Base-by-base conservation (phyloP, 2,888 invertebrate species). In the Catocala nupta region DNA sequence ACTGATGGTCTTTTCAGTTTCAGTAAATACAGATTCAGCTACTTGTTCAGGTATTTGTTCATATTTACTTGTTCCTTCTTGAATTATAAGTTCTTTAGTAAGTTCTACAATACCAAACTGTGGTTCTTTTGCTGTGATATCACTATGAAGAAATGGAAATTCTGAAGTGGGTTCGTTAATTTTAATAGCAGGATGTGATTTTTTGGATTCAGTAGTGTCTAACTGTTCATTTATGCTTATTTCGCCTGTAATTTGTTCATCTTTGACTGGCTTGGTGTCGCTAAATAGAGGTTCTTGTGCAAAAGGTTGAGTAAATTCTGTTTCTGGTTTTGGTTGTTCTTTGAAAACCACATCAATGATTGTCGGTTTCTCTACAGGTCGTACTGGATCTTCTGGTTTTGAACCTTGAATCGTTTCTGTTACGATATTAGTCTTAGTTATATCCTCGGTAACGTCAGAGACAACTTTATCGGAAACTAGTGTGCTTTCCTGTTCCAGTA, bases 401-500 rank as follows among this genome's bases (percentile, higher is more conserved):
- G n/a, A 55, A 11, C 8, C 16, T 39, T 42, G 42, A 13, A 50
- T 33, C 59, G 51, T 16, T 0, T 60, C 25, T 54, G 63, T 57
- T 61, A 53, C 45, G 7, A 47, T 39, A 7, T 9, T 54, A 54
- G 55, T 48, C 6, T 67, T 39, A 43, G 51, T 48, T 36, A 48
- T 4, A 54, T 65, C 58, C 51, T 45, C 16, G 16, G 55, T 13
- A 50, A 39, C 5, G 0, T 39, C 16, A 52, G 12, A 48, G 10
- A 34, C 2, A 47, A 6, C 10, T 7, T 12, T n/a, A 13, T 61
- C 58, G 5, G 12, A 68, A 44, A 69, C 39, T 36, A 80, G 70
- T 44, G 73, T 57, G 42, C 68, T 81, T 70, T 85, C 83, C 50
- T 73, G 78, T 7, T 84, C 78, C 39, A 85, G 62, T 43, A 83